Conservation (phyloP, 2,888 invertebrate genomes). For the Pandemis cinnamomeana region DNA sequence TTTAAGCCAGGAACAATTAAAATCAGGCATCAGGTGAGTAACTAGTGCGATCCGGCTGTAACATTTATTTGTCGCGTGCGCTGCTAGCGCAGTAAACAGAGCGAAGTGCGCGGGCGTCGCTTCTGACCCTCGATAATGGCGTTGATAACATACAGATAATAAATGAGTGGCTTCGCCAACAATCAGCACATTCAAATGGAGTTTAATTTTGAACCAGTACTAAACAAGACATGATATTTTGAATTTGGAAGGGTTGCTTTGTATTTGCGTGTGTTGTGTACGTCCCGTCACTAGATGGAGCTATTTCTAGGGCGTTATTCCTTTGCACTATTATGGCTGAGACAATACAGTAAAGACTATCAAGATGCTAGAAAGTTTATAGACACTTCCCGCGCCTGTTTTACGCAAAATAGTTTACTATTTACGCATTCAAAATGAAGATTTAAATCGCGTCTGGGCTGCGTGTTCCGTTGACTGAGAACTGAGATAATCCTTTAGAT, state of each 20-base stretch:
- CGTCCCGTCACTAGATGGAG: neutral
- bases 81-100: conserved; percentile 64
- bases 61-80: conserved; percentile 76
- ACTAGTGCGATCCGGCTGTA: conserved; percentile 50
- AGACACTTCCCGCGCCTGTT: neutral
- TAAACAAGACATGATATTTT: conserved; percentile 14
- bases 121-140: conserved; percentile 71
- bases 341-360: neutral
- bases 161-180: conserved; percentile 51
- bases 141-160: conserved; percentile 59
- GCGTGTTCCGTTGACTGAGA: neutral
- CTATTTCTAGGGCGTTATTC: neutral
- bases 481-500: neutral
- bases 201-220: conserved; percentile 31
- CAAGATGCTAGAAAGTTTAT: neutral
- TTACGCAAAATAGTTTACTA: neutral
- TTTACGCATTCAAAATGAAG: no score
- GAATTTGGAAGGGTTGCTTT: conserved; percentile 21
- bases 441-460: neutral
- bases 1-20: conserved; percentile 28
- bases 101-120: conserved; percentile 63
- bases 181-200: conserved; percentile 51
- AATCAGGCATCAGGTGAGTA: conserved; percentile 52
- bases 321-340: neutral
- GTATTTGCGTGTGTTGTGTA: neutral